Conservation (phyloP, 2,888 invertebrate species). For the Mechanitis mazaeus region DNA sequence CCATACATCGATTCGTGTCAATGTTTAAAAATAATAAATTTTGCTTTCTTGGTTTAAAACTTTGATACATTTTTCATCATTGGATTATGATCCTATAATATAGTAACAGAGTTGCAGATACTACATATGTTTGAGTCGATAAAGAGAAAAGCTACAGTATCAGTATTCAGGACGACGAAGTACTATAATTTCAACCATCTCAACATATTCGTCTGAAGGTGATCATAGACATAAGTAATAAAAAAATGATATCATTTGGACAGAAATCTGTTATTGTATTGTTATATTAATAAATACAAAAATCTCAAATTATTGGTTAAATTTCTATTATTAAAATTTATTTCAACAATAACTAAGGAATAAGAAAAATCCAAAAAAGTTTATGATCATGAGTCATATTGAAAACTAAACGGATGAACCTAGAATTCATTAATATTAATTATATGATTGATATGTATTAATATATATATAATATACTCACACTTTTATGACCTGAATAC, state of each 20-base stretch:
- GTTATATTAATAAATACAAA: slow-evolving; percentile 8
- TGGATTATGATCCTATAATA: too few relatives aligned
- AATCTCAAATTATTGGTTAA: background rate
- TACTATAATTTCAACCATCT: slow-evolving; percentile 18
- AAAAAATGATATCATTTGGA: slow-evolving; percentile 26
- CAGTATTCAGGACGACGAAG: slow-evolving; percentile 23
- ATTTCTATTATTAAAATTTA: background rate
- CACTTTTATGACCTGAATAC: too few relatives aligned
- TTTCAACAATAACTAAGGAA: background rate
- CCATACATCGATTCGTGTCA: too few relatives aligned
- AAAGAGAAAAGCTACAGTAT: slow-evolving; percentile 14
- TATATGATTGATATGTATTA: too few relatives aligned
- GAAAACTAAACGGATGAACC: too few relatives aligned
- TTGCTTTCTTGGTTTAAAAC: too few relatives aligned
- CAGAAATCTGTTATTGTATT: slow-evolving; percentile 22
- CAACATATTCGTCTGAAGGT: slow-evolving; percentile 21
- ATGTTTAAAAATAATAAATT: too few relatives aligned
- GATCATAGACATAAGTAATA: slow-evolving; percentile 23
- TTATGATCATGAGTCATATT: too few relatives aligned
- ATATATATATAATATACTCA: too few relatives aligned
- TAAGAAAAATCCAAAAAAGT: too few relatives aligned
- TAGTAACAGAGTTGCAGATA: background rate
- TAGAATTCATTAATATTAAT: too few relatives aligned
- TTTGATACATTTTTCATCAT: too few relatives aligned
- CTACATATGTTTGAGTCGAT: background rate